Conservation (phyloP, 2,888 invertebrate genomes). For the Gryllus longicercus region DNA sequence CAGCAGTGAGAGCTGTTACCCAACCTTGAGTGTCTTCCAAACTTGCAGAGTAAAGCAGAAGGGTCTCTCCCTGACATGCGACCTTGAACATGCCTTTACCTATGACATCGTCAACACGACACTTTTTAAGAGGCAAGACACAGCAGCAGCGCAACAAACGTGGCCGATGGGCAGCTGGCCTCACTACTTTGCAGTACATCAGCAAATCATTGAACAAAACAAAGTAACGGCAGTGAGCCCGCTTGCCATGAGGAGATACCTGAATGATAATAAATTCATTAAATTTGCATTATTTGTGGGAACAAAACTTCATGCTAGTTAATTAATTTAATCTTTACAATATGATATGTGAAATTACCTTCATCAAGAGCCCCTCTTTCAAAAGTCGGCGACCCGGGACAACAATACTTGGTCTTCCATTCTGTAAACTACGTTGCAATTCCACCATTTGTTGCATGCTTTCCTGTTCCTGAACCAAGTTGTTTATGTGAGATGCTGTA, state of each 20-base stretch:
- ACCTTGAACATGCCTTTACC: slow-evolving; percentile 60
- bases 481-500: slow-evolving; percentile 68
- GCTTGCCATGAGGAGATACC: slow-evolving; percentile 40
- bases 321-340: no score
- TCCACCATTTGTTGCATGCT: slow-evolving; percentile 64
- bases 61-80: slow-evolving; percentile 56
- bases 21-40: slow-evolving; percentile 55
- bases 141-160: slow-evolving; percentile 62
- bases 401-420: slow-evolving; percentile 62
- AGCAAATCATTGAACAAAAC: slow-evolving; percentile 70
- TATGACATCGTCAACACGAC: slow-evolving; percentile 58
- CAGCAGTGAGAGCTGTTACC: slow-evolving; percentile 55
- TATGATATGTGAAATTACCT: slow-evolving; percentile 47
- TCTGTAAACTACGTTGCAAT: slow-evolving; percentile 61
- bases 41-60: slow-evolving; percentile 57
- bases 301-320: no score
- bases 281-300: neutral
- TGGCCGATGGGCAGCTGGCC: slow-evolving; percentile 54
- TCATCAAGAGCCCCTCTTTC: slow-evolving; percentile 61
- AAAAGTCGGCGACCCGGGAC: slow-evolving; percentile 65
- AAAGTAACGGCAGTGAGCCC: slow-evolving; percentile 58
- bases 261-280: slow-evolving; percentile 27
- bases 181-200: slow-evolving; percentile 66
- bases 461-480: slow-evolving; percentile 69
- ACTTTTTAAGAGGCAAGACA: slow-evolving; percentile 67